Conservation (phyloP, 1,140 invertebrate species). For the Bombyx mori region DNA sequence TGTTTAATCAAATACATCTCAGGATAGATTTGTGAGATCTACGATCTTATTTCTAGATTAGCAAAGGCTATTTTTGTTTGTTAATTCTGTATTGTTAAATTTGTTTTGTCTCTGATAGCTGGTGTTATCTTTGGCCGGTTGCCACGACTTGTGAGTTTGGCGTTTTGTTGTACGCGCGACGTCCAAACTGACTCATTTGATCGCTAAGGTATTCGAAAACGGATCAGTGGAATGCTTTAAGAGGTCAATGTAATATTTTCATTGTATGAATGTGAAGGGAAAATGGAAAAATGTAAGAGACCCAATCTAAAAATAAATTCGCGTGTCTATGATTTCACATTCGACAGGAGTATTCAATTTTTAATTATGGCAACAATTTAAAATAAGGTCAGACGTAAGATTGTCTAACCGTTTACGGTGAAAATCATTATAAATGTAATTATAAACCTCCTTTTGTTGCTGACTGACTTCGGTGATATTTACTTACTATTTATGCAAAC, state of each 20-base stretch:
- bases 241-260: neutral
- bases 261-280: no score
- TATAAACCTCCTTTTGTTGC: no score
- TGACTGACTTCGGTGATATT: no score
- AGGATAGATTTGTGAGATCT: neutral
- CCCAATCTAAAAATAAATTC: no score
- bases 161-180: neutral
- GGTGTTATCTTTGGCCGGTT: neutral
- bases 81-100: constrained; percentile 4
- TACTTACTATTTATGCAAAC: no score
- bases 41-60: constrained; percentile 5
- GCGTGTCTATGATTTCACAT: no score
- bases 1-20: neutral
- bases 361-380: no score
- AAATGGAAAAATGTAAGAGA: no score
- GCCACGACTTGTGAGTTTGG: constrained; percentile 1
- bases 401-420: no score
- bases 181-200: neutral
- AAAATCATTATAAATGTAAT: no score
- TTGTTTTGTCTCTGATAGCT: constrained; percentile 7
- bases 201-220: neutral
- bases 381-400: no score
- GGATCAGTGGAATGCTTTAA: neutral
- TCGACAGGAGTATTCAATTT: no score
- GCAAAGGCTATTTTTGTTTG: constrained; percentile 9